These are phyloP conservation scores for Pluvianellus socialis DNA, from an alignment of 2,113 vertebrate genomes.

Conservation along the genomic window DNA sequence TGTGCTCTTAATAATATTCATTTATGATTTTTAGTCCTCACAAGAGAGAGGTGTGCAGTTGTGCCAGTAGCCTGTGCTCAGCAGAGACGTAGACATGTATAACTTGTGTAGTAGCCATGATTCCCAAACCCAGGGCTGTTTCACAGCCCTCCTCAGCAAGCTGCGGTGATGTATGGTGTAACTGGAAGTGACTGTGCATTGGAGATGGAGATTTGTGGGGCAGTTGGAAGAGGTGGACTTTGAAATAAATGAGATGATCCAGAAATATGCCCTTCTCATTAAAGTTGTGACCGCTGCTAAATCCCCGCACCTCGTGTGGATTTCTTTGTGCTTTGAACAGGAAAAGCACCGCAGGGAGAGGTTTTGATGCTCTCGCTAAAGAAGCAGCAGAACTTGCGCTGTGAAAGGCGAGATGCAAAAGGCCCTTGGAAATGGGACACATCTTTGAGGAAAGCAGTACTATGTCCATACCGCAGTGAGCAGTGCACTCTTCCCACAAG, in stretches of 20 bases:
- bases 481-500: background rate
- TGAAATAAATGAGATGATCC: background rate
- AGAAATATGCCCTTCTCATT: background rate
- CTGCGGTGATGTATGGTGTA: background rate
- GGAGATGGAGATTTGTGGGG: background rate
- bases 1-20: background rate
- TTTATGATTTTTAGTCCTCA: background rate
- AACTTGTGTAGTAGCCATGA: background rate
- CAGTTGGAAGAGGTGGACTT: background rate
- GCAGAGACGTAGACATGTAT: fast-evolving
- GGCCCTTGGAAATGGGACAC: background rate
- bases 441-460: background rate
- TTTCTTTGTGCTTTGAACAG: background rate
- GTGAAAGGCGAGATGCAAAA: background rate
- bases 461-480: fast-evolving
- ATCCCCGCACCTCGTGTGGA: background rate
- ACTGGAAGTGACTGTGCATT: fast-evolving
- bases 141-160: background rate
- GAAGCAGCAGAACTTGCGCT: background rate
- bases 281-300: background rate
- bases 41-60: background rate
- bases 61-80: background rate
- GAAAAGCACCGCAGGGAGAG: background rate
- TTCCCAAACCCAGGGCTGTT: background rate
- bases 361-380: background rate